Conservation (phyloP, 2,113 vertebrate species). For the Pholis gunnellus region DNA sequence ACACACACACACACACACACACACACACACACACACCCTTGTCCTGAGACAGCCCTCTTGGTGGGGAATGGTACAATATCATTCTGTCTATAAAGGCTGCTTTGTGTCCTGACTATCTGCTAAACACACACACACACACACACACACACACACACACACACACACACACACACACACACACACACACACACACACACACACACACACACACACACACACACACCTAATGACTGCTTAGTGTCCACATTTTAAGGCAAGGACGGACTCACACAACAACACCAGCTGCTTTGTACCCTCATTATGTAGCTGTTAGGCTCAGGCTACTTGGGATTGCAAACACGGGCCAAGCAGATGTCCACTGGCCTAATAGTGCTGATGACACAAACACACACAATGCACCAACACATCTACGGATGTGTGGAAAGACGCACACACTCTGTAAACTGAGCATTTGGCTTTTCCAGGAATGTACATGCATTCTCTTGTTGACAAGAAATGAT, state of each 20-base stretch:
- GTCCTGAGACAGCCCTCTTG: conserved; percentile 65
- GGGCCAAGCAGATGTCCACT: conserved; percentile 73
- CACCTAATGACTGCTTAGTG: conserved; percentile 74
- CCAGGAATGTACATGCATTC: background rate
- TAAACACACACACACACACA: conserved; percentile 46
- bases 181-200: conserved; percentile 30
- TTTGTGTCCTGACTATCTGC: conserved; percentile 69
- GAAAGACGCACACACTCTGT: background rate
- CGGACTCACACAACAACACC: conserved; percentile 51
- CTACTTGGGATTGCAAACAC: conserved; percentile 81
- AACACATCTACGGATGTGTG: background rate
- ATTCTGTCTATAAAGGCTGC: conserved; percentile 73
- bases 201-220: conserved; percentile 40
- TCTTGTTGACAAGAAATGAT: background rate
- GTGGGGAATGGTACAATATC: conserved; percentile 58
- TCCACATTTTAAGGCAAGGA: conserved; percentile 51
- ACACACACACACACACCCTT: conserved; percentile 14
- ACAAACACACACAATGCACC: conserved; percentile 10
- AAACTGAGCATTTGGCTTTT: conserved; percentile 8
- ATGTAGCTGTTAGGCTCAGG: conserved; percentile 66
- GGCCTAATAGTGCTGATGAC: conserved; percentile 51
- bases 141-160: conserved; percentile 40
- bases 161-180: conserved; percentile 44
- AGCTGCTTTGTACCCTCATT: conserved; percentile 80
- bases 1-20: conserved; percentile 18